phyloP scores from a whole-genome alignment of 1,140 invertebrate genomes.

The Plectrocnemia conspersa region DNA sequence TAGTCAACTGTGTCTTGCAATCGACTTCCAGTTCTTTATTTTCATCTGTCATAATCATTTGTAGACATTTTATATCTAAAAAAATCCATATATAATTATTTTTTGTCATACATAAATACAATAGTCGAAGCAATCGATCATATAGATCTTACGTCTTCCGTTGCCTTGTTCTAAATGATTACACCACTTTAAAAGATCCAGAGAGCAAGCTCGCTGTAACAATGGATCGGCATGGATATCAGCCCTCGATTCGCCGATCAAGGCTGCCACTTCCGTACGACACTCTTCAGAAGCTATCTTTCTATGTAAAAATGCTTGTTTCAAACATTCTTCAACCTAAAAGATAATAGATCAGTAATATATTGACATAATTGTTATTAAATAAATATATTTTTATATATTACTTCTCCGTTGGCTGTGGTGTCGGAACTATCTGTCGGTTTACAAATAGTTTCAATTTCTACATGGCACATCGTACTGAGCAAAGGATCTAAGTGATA shows the following conservation, averaged over 20 bases:
- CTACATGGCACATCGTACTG: constrained; percentile 68
- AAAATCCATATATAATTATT: constrained; percentile 35
- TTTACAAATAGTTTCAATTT: constrained; percentile 61
- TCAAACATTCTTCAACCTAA: constrained; percentile 83
- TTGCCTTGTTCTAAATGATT: constrained; percentile 76
- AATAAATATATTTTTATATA: background rate
- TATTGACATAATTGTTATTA: background rate
- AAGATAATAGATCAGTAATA: background rate
- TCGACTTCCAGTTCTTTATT: constrained; percentile 64
- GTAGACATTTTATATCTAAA: constrained; percentile 78
- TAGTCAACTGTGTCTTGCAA: constrained; percentile 72
- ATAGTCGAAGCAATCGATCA: constrained; percentile 16
- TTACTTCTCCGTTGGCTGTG: constrained; percentile 53
- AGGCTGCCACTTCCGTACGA: constrained; percentile 70
- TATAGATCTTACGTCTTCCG: constrained; percentile 78
- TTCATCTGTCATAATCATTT: constrained; percentile 63
- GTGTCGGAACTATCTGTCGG: constrained; percentile 51
- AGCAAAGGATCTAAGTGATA: constrained; percentile 81
- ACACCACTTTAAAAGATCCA: constrained; percentile 82
- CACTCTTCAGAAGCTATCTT: constrained; percentile 71
- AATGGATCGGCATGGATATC: constrained; percentile 82
- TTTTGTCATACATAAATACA: constrained; percentile 1
- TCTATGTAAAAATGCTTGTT: constrained; percentile 68
- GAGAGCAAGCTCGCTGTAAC: constrained; percentile 69
- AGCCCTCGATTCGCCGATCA: constrained; percentile 73